Evolutionary conservation across 1,140 invertebrate species (phyloP).

Genomic region (Nephotettix cincticeps): DNA sequence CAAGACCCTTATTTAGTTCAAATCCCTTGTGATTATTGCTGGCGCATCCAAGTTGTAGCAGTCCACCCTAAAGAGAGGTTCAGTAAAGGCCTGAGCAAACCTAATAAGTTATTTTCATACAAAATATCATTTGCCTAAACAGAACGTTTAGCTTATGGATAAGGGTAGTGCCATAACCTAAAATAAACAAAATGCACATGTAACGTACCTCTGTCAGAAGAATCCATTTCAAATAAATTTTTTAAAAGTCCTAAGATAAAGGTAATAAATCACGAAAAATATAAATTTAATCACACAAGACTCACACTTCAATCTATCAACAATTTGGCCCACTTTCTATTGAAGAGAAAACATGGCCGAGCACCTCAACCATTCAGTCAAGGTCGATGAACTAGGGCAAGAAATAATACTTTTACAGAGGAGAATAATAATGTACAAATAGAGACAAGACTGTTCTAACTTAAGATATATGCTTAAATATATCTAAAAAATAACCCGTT

Average conservation of each 20-base stretch:
- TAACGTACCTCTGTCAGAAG: constrained; percentile 23
- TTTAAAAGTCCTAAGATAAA: background rate
- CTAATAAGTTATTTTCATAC: background rate
- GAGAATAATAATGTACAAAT: too few relatives aligned
- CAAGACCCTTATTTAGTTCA: too few relatives aligned
- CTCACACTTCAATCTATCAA: constrained; percentile 4
- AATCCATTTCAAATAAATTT: constrained; percentile 11
- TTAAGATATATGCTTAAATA: too few relatives aligned
- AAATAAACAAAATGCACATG: background rate
- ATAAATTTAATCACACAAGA: background rate
- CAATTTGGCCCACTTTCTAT: constrained; percentile 31
- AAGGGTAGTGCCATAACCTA: background rate
- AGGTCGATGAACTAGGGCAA: constrained; percentile 28
- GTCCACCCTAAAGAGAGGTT: background rate
- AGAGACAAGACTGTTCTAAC: too few relatives aligned
- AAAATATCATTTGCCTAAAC: background rate
- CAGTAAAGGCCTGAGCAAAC: background rate
- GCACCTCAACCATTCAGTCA: constrained; percentile 10
- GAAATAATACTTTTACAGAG: background rate
- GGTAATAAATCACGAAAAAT: background rate
- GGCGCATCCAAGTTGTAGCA: background rate
- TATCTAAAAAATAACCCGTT: too few relatives aligned
- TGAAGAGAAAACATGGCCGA: constrained; percentile 28
- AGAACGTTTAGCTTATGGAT: background rate
- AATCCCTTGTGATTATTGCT: too few relatives aligned